Base-by-base conservation (phyloP, 2,797 vertebrate genomes). In the Urosaurus nigricauda region DNA sequence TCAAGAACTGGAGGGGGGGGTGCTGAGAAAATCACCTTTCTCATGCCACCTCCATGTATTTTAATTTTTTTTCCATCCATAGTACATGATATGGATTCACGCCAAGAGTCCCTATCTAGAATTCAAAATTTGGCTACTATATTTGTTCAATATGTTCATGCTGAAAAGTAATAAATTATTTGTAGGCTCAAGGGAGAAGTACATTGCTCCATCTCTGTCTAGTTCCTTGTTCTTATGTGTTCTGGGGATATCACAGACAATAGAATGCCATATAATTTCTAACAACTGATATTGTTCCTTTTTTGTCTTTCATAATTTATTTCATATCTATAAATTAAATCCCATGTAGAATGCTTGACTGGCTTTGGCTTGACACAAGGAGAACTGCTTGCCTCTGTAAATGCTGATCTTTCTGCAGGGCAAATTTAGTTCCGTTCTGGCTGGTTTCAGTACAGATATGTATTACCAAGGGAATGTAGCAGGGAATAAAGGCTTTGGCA, bases 261-360 rank as follows among this genome's bases (percentile, higher is more conserved):
- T 53, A 2, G 68, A 79, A 81, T 58, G 90, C 84, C 81, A 51
- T 29, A 65, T 4, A 80, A 9, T 81, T 16, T 40, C 71, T 71
- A 71, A 0, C 35, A 81, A 70, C 32, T 85, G 75, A 91, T 93
- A 60, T 16, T 87, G 1, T 1, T 40, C 19, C 5, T 0, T 92
- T 74, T 35, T 88, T 75, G 6, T 83, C 90, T 91, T 92, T 71
- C 26, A 35, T 60, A 35, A 75, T 85, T 60, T 74, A 1, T 75
- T 40, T 58, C 8, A 40, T 60, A 16, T 60, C 71, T 60, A 74
- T 60, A 77, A 85, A 83, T 68, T 5, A 79, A 88, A 92, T 77
- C 21, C 29, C 87, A 88, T 91, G 40, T 92, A 56, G 58, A 86
- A 82, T 70, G 53, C 68, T 93, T 89, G 86, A 89, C 70, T 79